phyloP scores from a whole-genome alignment of 2,113 vertebrate species.

The Gymnocephalus cernua region DNA sequence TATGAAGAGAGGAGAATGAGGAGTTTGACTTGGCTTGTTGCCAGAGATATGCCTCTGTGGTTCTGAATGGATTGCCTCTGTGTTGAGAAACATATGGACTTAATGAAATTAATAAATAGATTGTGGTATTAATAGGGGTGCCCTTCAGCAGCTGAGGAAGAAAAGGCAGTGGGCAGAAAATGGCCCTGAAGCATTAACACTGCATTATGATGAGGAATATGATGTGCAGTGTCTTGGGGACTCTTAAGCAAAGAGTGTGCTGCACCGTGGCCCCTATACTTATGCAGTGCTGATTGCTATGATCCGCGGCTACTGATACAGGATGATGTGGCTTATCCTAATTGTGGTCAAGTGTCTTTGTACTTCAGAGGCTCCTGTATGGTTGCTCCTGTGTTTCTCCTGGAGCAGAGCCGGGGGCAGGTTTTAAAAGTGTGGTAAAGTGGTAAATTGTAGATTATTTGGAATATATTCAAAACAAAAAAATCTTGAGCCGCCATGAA shows the following conservation, averaged over 20 bases:
- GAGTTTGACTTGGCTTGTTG: conserved; percentile 68
- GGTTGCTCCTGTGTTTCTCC: neutral
- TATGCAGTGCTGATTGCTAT: conserved; percentile 48
- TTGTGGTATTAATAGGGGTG: conserved; percentile 66
- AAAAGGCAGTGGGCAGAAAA: conserved; percentile 55
- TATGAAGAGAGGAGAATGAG: conserved; percentile 73
- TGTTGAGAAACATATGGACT: conserved; percentile 73
- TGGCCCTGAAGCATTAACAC: conserved; percentile 64
- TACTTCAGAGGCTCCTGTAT: conserved; percentile 13
- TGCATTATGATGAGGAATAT: conserved; percentile 71
- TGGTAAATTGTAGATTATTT: conserved; percentile 15
- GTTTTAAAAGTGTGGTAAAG: neutral
- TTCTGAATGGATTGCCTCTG: conserved; percentile 71
- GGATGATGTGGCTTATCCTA: conserved; percentile 25
- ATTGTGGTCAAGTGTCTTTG: conserved; percentile 50
- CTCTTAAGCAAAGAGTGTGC: conserved; percentile 39
- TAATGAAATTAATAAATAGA: conserved; percentile 80
- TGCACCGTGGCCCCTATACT: conserved; percentile 8
- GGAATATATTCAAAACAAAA: neutral
- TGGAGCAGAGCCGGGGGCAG: neutral
- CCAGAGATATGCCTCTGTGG: conserved; percentile 70
- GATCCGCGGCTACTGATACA: conserved; percentile 37
- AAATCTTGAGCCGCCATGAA: neutral
- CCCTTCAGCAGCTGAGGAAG: conserved; percentile 62
- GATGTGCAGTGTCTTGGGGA: conserved; percentile 52